Evolutionary conservation across 2,888 invertebrate genomes (phyloP), one percentile per base, ranked within the genome.

Genomic region (Amiota minor): DNA sequence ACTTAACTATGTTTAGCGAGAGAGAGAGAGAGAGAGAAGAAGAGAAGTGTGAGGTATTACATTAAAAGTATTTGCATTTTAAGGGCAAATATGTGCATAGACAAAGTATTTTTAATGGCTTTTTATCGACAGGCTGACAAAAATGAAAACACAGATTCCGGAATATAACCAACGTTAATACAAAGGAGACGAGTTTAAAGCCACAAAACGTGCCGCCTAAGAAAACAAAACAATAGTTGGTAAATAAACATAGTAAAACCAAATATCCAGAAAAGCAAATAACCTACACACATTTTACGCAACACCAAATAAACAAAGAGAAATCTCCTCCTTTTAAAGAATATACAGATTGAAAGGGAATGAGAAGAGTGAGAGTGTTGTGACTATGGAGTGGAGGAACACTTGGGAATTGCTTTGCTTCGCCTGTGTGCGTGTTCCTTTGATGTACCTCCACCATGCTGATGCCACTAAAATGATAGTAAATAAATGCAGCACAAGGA

Each of bases 21-120:
- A 23, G 23, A 23, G 3, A 23, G 23, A 23, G 23, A 23, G 3
- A 23, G 23, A 23, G 23, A 23, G 3, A 23, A 35, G 35, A 35
- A 35, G 35, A 6, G 35, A 6, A 35, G 35, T 35, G 6, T 35
- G 35, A 6, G 35, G 35, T 35, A 35, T 35, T 35, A 35, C 53
- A 53, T 53, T 20, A 59, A 35, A 20, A 59, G 59, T 53, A 59
- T 20, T 59, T 59, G 59, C 59, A 16, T 59, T 59, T 59, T 59
- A 16, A 35, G 59, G 59, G 18, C 16, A 59, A 59, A 11, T 11
- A 59, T 20, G 18, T 16, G n/a, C 16, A 82, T 74, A 81, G 76
- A 78, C 83, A 81, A 84, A 65, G 47, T 75, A 20, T 84, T 83
- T 85, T 83, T 83, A 83, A 85, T 84, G 79, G 83, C 80, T 81